Evolutionary conservation across 2,113 vertebrate genomes (phyloP), one percentile per base, ranked within the genome.

Genomic region (Rhizomys pruinosus): DNA sequence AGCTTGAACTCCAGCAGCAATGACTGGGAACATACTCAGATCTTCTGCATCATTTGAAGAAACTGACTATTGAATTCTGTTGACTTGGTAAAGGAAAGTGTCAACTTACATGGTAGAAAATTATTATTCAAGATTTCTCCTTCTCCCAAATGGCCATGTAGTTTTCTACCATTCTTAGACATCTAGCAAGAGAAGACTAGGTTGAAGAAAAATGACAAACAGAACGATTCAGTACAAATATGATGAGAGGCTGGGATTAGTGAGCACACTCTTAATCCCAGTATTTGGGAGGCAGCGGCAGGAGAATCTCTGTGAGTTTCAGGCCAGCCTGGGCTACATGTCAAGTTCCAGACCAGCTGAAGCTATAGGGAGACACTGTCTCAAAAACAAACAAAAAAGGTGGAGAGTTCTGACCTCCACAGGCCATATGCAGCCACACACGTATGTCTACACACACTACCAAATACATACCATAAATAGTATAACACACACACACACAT

Each of bases 11-110:
- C 34, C 44, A 73, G 77, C 57, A 88, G 52, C 71, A 16, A 15
- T 72, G 10, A 20, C n/a, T 76, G 29, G 55, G 22, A 34, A 61
- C 66, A 44, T 72, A 71, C 42, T 96, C 68, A 79, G 44, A 63
- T 2, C 27, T 57, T 44, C 72, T 61, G 90, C 81, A 77, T 82
- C 87, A 42, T 74, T 91, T 32, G 25, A 72, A 91, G 9, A 42
- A 23, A 61, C 73, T 94, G 93, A 72, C 78, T 91, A 92, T 61
- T 95, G 39, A 90, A 87, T 92, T 92, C 59, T 84, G 25, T 87
- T 81, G 69, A 90, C 39, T 92, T 17, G 2, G 73, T 89, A 92
- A 59, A 93, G 47, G 44, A 66, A 90, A 90, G 66, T 82, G n/a
- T 47, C 34, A 92, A 59, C 92, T n/a, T n/a, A n/a, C n/a, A n/a